phyloP scores from a whole-genome alignment of 2,113 vertebrate species.

The Galbula dea region DNA sequence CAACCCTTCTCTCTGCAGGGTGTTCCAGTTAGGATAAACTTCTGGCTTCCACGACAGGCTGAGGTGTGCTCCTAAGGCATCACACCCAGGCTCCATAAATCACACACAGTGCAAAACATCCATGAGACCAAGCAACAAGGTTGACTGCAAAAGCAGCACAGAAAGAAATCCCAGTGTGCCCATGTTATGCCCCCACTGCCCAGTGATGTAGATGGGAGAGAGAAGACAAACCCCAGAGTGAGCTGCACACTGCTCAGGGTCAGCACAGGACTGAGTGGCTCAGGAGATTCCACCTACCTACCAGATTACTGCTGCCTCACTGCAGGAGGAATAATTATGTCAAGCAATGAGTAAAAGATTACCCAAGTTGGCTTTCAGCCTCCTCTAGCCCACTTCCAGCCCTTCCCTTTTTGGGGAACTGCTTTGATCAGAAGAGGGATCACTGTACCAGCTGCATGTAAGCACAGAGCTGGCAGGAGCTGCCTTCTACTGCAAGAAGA shows the following conservation, averaged over 20 bases:
- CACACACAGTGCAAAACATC: neutral
- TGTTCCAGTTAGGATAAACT: rapidly evolving
- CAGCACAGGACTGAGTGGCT: neutral
- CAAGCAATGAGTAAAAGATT: neutral
- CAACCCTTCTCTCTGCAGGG: neutral
- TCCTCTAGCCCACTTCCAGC: neutral
- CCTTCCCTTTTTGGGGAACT: neutral
- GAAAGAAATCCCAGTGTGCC: neutral
- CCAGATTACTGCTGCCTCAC: neutral
- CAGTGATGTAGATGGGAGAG: rapidly evolving
- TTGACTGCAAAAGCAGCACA: neutral
- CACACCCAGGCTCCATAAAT: neutral
- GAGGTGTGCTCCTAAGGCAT: neutral
- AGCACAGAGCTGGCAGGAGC: neutral
- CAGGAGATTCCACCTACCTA: rapidly evolving
- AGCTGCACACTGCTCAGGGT: neutral
- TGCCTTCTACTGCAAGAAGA: neutral
- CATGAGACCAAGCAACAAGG: rapidly evolving
- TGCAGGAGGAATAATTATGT: neutral
- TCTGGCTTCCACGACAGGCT: rapidly evolving
- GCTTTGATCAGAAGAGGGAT: neutral
- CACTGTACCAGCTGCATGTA: neutral
- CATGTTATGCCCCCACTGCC: neutral
- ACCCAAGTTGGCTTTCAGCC: neutral
- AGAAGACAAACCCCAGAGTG: neutral